Conservation (phyloP, 2,113 vertebrate species). For the Mionectes macconnelli region DNA sequence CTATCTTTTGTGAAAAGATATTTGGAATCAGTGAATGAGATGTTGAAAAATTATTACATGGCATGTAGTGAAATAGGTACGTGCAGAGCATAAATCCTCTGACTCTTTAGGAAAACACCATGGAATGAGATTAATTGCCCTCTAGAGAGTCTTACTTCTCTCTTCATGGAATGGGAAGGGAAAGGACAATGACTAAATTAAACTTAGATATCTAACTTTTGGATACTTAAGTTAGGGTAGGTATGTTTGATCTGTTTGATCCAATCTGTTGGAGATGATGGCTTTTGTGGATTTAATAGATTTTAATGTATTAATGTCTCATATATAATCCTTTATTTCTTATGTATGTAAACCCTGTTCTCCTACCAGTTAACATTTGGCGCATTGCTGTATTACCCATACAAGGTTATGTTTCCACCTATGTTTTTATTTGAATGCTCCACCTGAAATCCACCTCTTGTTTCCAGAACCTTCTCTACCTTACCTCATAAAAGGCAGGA, state of each 20-base stretch:
- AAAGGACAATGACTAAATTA: not conserved
- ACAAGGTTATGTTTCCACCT: too few species aligned
- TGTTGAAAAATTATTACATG: not conserved
- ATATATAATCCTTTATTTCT: too few species aligned
- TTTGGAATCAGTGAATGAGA: not conserved
- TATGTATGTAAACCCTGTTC: too few species aligned
- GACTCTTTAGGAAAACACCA: not conserved
- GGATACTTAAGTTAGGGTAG: not conserved
- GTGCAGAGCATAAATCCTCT: not conserved
- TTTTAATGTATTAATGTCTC: too few species aligned
- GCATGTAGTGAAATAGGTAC: not conserved
- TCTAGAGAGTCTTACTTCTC: not conserved
- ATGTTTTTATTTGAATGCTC: too few species aligned
- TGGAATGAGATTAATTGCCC: not conserved
- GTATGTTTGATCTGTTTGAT: not conserved
- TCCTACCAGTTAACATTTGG: too few species aligned
- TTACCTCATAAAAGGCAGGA: too few species aligned
- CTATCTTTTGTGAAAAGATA: not conserved
- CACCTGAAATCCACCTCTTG: too few species aligned
- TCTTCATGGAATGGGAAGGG: not conserved
- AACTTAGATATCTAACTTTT: not conserved
- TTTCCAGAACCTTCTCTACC: too few species aligned
- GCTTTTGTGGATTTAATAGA: too few species aligned
- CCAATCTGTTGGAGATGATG: not conserved
- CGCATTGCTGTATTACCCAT: too few species aligned